These are phyloP conservation scores for Neolamprologus cancellatus DNA, from an alignment of 2,113 vertebrate species.

Conservation along the genomic window DNA sequence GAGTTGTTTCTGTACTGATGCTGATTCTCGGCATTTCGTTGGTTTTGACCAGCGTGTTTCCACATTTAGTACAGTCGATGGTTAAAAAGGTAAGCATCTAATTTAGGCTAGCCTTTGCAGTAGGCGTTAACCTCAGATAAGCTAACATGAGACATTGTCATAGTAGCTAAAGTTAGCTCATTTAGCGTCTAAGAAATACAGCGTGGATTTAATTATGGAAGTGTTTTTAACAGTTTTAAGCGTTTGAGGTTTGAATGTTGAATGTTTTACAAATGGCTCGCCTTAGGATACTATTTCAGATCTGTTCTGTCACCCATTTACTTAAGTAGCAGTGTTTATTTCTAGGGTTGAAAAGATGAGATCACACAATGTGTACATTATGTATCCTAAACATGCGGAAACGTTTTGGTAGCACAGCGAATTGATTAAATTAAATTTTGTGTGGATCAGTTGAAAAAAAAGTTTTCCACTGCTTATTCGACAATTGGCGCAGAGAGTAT, in stretches of 20 bases:
- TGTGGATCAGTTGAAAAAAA: neutral
- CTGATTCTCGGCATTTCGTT: slow-evolving; percentile 64
- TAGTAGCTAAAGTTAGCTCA: neutral
- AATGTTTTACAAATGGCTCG: neutral
- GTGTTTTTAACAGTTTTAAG: neutral
- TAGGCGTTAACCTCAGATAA: neutral
- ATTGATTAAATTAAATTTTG: neutral
- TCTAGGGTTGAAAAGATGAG: neutral
- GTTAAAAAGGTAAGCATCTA: slow-evolving; percentile 59
- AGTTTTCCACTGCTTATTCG: neutral
- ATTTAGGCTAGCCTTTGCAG: neutral
- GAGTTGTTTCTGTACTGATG: slow-evolving; percentile 50
- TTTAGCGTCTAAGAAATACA: neutral
- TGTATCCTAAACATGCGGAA: neutral
- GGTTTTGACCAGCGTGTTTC: slow-evolving; percentile 58
- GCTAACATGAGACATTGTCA: neutral
- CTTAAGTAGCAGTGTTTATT: neutral
- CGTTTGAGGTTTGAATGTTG: neutral
- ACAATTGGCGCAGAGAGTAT: neutral
- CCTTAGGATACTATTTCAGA: neutral
- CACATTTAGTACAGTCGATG: slow-evolving; percentile 36
- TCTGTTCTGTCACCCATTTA: neutral
- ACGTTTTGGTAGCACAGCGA: neutral
- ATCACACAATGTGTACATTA: neutral
- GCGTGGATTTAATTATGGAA: neutral